Conservation (phyloP, 2,797 vertebrate genomes). For the Syndactyla subalaris region DNA sequence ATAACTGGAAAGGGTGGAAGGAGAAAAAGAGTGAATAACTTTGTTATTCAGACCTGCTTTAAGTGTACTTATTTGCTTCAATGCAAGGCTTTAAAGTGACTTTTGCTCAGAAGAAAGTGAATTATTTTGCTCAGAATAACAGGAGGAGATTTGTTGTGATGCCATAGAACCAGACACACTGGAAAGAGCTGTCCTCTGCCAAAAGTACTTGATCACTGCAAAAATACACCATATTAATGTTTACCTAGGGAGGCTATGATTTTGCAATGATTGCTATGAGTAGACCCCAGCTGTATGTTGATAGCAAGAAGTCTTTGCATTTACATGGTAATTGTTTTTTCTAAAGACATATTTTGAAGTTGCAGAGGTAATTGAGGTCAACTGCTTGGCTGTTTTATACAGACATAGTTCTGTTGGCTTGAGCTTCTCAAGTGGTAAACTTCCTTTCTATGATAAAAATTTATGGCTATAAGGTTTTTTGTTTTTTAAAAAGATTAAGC, state of each 20-base stretch:
- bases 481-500: not conserved
- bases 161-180: not conserved
- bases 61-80: not conserved
- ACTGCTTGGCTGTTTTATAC: not conserved
- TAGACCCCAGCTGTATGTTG: not conserved
- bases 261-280: not conserved
- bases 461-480: not conserved
- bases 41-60: not conserved
- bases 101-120: not conserved
- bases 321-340: slow-evolving; percentile 2
- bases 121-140: not conserved
- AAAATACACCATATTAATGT: not conserved
- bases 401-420: not conserved
- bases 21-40: not conserved
- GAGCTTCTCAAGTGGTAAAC: not conserved
- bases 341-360: not conserved
- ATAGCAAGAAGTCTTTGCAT: not conserved
- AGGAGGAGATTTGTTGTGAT: not conserved
- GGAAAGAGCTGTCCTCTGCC: not conserved
- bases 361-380: slow-evolving; percentile 17
- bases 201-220: not conserved
- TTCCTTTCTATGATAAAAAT: not conserved
- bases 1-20: not conserved
- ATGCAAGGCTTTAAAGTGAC: not conserved
- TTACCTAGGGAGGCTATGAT: not conserved